Evolutionary conservation across 2,113 vertebrate genomes (phyloP).

Genomic region (Anser brachyrhynchus): DNA sequence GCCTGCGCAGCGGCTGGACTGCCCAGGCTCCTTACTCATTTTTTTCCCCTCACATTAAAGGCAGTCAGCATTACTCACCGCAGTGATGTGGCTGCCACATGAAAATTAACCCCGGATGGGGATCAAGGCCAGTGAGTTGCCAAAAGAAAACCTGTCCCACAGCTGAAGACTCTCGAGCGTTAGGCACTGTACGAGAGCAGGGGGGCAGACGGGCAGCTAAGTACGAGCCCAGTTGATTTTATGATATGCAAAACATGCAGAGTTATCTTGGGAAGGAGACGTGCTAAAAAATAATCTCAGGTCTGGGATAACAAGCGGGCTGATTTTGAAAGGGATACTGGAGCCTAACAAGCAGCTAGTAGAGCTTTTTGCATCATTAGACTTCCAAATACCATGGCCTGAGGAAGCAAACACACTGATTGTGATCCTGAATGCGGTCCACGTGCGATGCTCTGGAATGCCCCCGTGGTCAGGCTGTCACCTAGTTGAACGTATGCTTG

Average conservation of each 20-base stretch:
- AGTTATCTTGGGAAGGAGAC: not conserved
- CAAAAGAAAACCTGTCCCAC: not conserved
- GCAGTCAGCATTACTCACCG: not conserved
- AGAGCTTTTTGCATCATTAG: not conserved
- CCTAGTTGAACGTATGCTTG: not conserved
- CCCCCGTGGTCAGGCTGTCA: not conserved
- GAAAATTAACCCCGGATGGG: not conserved
- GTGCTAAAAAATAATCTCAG: not conserved
- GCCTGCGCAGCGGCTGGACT: not conserved
- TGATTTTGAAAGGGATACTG: not conserved
- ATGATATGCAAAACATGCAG: not conserved
- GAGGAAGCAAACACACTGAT: not conserved
- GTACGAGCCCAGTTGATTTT: not conserved
- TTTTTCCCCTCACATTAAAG: not conserved
- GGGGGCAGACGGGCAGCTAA: rapidly evolving
- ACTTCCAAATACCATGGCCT: not conserved
- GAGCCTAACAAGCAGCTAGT: not conserved
- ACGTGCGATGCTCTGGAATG: not conserved
- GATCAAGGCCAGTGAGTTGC: not conserved
- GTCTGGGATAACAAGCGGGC: not conserved
- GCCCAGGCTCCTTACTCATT: not conserved
- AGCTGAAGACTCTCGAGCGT: rapidly evolving
- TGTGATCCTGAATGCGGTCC: not conserved
- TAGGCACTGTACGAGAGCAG: rapidly evolving
- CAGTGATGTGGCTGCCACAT: not conserved